Conservation (phyloP, 1,140 invertebrate species). For the Bombyx mori region DNA sequence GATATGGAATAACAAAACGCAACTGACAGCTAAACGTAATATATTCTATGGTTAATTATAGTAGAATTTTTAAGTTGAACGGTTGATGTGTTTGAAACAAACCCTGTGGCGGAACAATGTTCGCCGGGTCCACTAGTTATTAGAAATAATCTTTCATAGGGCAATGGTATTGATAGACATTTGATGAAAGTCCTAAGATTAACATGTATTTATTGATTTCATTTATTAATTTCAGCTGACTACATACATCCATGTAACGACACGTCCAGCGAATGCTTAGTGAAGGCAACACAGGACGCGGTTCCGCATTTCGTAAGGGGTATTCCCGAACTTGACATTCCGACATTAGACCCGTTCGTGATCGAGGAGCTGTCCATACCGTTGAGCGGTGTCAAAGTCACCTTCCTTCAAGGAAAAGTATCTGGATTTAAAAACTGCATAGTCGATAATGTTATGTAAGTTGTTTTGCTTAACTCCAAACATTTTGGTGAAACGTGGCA, state of each 20-base stretch:
- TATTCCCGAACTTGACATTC: conserved; percentile 35
- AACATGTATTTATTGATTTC: conserved; percentile 16
- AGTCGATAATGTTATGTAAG: conserved; percentile 54
- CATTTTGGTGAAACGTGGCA: no score
- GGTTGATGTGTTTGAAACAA: no score
- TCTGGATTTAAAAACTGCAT: conserved; percentile 50
- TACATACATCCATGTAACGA: conserved; percentile 54
- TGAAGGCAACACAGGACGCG: conserved; percentile 47
- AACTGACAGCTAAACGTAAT: no score
- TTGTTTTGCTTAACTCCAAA: conserved; percentile 9
- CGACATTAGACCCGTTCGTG: conserved; percentile 44
- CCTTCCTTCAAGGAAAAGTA: conserved; percentile 54
- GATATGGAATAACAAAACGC: no score
- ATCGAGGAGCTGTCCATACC: conserved; percentile 50
- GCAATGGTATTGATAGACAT: no score
- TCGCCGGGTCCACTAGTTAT: no score
- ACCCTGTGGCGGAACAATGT: no score
- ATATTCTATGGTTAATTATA: no score
- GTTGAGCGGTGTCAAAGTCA: conserved; percentile 41
- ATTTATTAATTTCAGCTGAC: conserved; percentile 44
- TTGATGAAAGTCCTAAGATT: no score
- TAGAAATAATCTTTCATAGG: no score
- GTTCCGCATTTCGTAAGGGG: conserved; percentile 56
- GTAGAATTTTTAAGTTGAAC: no score
- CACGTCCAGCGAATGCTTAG: conserved; percentile 35